Base-by-base conservation (phyloP, 1,140 invertebrate genomes). In the Aphidius ervi region DNA sequence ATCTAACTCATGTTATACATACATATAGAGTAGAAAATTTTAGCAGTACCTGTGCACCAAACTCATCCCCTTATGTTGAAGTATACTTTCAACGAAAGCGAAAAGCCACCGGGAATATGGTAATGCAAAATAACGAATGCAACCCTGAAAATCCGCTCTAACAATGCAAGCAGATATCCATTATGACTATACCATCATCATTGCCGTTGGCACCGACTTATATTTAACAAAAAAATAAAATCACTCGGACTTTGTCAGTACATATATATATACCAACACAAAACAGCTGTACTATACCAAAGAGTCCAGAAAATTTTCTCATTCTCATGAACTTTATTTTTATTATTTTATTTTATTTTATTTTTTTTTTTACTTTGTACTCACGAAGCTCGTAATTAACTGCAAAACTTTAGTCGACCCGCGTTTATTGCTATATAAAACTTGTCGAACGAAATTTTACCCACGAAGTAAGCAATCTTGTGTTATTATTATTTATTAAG, bases 381-480 rank as follows among this genome's bases (percentile, higher is more conserved):
- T 8, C 4, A 31, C 23, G 37, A 31, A 23, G 10, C 40, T 52
- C 50, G 37, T 52, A 52, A 52, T 52, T 52, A 52, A 52, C 50
- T 52, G 37, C 50, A 52, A 52, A 52, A 52, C 50, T 52, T 52
- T 52, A 5, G 3, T 37, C 50, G 37, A 52, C 50, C 23, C 23
- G 37, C 31, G 23, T 52, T 52, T 52, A 52, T 52, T 52, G 37
- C 50, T 9, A 10, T 49, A 31, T 5, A 39, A 37, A 52, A 40
- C 50, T 52, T 52, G 50, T 52, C 50, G 50, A 52, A 52, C 50
- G 50, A 52, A 31, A 52, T 52, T 52, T 52, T 9, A 43, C 42
- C 37, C 23, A 31, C 4, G 50, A 52, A 52, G 40, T 39, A n/a
- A 23, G 23, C 31, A 39, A 9, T 52, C 50, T 31, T 8, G 23